Evolutionary conservation across 2,113 vertebrate species (phyloP), one percentile per base, ranked within the genome.

Genomic region (Vulpes vulpes): DNA sequence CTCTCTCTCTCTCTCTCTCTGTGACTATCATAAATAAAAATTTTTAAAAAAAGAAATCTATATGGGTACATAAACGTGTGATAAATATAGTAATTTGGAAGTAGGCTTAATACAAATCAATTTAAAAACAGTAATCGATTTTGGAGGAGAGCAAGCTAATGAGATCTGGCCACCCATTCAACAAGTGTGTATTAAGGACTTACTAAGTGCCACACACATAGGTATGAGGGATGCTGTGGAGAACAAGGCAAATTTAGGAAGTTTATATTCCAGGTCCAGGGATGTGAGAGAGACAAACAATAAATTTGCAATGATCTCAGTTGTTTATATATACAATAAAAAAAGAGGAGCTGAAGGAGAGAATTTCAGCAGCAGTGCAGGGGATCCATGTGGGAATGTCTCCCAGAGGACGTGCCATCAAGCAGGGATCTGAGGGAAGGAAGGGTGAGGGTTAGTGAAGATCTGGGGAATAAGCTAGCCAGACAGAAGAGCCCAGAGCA

Each of bases 61-160:
- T 49, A 15, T 22, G 43, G 43, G 15, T 23, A 90, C 16, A n/a
- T 55, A 71, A 94, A 83, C 27, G 20, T 64, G 60, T n/a, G 62
- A 78, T 59, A 82, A 95, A 83, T 11, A 88, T 10, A 62, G 57
- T 11, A 57, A 91, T 84, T 84, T 38, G 65, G 38, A 19, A 62
- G 32, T 51, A 53, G 1, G 12, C 53, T 35, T 82, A 67, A 51
- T 35, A 80, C 23, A 57, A 83, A 57, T 62, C 57, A 74, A 19
- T 23, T 35, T 62, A 10, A 11, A 57, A 16, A 80, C 9, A 65
- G 60, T 19, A 55, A 82, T 2, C n/a, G 32, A 32, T 93, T 53
- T 83, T 19, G 23, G 8, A 80, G 57, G 22, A 91, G 53, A 71
- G 62, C 22, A 57, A 30, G 22, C 43, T 81, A 51, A 8, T 1